phyloP scores from a whole-genome alignment of 1,140 invertebrate species.

The Venustaconcha ellipsiformis region DNA sequence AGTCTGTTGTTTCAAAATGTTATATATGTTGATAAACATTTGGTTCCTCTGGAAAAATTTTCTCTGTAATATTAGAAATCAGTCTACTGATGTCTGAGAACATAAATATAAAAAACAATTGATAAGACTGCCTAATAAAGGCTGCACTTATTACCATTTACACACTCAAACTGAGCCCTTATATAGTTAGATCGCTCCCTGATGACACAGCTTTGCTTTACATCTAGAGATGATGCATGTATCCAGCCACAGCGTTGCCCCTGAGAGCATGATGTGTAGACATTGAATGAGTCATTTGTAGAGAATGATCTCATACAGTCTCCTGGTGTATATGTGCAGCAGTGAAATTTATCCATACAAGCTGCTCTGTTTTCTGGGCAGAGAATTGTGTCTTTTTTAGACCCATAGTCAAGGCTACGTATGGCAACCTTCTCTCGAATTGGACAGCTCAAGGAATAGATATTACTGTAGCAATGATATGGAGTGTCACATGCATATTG shows the following conservation, averaged over 20 bases:
- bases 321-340: slow-evolving; percentile 15
- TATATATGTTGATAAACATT: too few species aligned
- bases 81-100: too few species aligned
- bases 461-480: slow-evolving; percentile 1
- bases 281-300: slow-evolving; percentile 9
- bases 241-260: slow-evolving; percentile 24
- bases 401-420: slow-evolving; percentile 12
- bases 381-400: slow-evolving; percentile 21
- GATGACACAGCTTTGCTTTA: slow-evolving; percentile 3
- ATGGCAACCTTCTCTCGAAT: slow-evolving; percentile 15
- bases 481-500: slow-evolving; percentile 16
- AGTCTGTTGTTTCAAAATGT: too few species aligned
- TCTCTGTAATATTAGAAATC: too few species aligned
- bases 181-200: slow-evolving; percentile 26
- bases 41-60: too few species aligned
- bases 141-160: slow-evolving; percentile 13
- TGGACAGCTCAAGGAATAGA: slow-evolving; percentile 24
- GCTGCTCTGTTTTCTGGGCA: slow-evolving; percentile 8
- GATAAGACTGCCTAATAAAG: too few species aligned
- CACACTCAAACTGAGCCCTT: slow-evolving; percentile 19
- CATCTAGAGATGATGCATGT: slow-evolving; percentile 17
- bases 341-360: slow-evolving; percentile 1
- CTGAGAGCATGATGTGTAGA: slow-evolving; percentile 22
- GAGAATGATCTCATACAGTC: slow-evolving; percentile 18
- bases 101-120: too few species aligned